Evolutionary conservation across 2,797 vertebrate genomes (phyloP).

Genomic region (Atherinosoma microstoma): DNA sequence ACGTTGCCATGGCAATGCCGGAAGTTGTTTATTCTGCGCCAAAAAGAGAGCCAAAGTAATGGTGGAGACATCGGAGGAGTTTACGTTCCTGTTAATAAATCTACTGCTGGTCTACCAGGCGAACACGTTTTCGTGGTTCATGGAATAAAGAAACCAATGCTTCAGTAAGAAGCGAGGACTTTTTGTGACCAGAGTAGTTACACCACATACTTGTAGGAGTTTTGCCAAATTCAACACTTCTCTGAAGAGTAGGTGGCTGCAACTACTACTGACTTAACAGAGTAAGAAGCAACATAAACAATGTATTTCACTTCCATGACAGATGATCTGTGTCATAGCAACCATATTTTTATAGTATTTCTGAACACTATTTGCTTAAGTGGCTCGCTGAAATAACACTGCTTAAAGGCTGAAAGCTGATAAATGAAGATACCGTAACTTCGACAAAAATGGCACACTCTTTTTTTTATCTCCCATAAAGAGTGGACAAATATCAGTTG

Average conservation of each 20-base stretch:
- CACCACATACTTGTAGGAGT: neutral
- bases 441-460: constrained; percentile 9
- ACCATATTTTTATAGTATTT: neutral
- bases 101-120: too few relatives aligned
- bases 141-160: too few relatives aligned
- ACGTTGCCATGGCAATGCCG: too few relatives aligned
- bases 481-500: neutral
- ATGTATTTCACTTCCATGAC: neutral
- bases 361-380: constrained; percentile 8
- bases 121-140: too few relatives aligned
- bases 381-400: constrained; percentile 15
- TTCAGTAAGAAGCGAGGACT: too few relatives aligned
- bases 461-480: constrained; percentile 9
- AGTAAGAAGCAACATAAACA: neutral
- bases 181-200: too few relatives aligned
- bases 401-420: constrained; percentile 14
- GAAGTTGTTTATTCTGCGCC: too few relatives aligned
- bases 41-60: too few relatives aligned
- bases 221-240: neutral
- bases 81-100: too few relatives aligned
- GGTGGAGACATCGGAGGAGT: too few relatives aligned
- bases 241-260: neutral
- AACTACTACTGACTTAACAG: neutral
- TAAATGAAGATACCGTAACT: constrained; percentile 5
- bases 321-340: constrained; percentile 14